Evolutionary conservation across 2,797 vertebrate species (phyloP).

Genomic region (Hephaestus fuliginosus): DNA sequence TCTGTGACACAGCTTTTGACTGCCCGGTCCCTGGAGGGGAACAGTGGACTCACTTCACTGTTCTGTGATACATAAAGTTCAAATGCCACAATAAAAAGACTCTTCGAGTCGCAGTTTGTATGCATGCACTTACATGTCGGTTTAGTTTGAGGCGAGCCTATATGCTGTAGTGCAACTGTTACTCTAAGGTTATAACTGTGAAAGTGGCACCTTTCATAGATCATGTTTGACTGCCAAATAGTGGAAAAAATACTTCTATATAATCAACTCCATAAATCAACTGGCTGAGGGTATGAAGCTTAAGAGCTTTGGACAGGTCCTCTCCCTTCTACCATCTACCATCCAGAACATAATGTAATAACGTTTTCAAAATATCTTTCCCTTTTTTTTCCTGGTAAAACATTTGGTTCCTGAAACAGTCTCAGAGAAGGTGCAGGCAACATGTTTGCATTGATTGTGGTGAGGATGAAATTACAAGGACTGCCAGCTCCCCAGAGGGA

Average conservation of each 20-base stretch:
- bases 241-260: conserved; percentile 54
- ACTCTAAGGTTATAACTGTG: conserved; percentile 63
- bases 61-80: conserved; percentile 48
- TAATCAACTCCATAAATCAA: conserved; percentile 81
- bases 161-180: conserved; percentile 44
- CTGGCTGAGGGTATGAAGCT: conserved; percentile 56
- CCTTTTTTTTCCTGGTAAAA: conserved; percentile 56
- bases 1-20: conserved; percentile 63
- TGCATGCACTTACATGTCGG: conserved; percentile 59
- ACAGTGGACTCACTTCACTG: conserved; percentile 32
- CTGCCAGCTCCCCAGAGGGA: conserved; percentile 78
- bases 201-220: conserved; percentile 70
- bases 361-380: conserved; percentile 57
- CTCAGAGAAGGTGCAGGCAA: conserved; percentile 60
- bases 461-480: conserved; percentile 80
- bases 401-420: conserved; percentile 63
- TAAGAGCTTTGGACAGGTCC: conserved; percentile 58
- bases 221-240: conserved; percentile 67
- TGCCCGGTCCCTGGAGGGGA: conserved; percentile 49
- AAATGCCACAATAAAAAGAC: conserved; percentile 56
- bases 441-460: conserved; percentile 83
- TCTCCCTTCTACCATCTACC: conserved; percentile 34
- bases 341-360: conserved; percentile 58
- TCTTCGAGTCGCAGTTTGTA: conserved; percentile 53
- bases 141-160: conserved; percentile 48